phyloP scores from a whole-genome alignment of 2,113 vertebrate genomes.

The Indicator indicator region DNA sequence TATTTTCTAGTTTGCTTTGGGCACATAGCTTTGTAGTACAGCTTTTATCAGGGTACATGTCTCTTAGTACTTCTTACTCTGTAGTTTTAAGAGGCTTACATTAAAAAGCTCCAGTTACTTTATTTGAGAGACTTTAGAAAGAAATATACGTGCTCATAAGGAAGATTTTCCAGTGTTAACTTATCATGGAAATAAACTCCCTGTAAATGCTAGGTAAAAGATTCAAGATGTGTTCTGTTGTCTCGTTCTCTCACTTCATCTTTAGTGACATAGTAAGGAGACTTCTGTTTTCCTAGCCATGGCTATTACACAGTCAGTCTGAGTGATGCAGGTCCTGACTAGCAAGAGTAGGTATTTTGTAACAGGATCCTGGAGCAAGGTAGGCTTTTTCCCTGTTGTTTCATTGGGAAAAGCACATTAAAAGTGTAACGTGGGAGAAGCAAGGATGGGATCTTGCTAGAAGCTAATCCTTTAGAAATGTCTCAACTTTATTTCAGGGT shows the following conservation, averaged over 20 bases:
- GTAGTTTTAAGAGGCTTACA: neutral
- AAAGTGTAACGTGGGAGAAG: neutral
- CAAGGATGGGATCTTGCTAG: constrained; percentile 6
- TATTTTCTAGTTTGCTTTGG: neutral
- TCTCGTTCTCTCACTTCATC: neutral
- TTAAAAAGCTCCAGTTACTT: neutral
- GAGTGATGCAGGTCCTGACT: neutral
- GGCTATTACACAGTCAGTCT: neutral
- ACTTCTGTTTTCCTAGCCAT: neutral
- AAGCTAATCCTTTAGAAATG: neutral
- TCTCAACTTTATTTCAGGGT: constrained; percentile 77
- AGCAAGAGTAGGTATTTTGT: neutral
- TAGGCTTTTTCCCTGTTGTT: neutral
- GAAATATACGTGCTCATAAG: neutral
- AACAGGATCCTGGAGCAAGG: neutral
- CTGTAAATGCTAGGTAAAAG: neutral
- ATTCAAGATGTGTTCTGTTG: neutral
- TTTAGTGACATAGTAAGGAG: neutral
- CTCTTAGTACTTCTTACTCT: neutral
- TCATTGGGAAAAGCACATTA: neutral
- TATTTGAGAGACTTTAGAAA: neutral
- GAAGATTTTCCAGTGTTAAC: neutral
- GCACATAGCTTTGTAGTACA: neutral
- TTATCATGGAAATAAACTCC: neutral
- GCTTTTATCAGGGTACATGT: neutral